Base-by-base conservation (phyloP, 2,888 invertebrate species). In the Lutraria lutraria region DNA sequence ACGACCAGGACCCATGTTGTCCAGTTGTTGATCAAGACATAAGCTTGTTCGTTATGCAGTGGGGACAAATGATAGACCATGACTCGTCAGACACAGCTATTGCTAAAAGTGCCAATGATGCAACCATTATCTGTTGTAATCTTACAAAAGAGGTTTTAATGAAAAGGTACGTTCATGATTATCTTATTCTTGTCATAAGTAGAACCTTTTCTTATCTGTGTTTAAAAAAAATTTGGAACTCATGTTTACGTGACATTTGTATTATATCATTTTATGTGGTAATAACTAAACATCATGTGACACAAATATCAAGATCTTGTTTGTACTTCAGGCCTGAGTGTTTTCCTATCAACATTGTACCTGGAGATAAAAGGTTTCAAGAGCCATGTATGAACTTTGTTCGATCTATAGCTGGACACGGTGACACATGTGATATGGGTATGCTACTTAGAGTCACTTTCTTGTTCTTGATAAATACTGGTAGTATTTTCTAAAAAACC, bases 321-420 rank as follows among this genome's bases (percentile, higher is more conserved):
- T 12, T 72, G 29, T 31, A 72, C 80, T 86, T 72, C 81, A 91
- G 91, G 54, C 81, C 92, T 0, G 92, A 91, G 34, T 96, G 96
- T 88, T 93, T 95, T 88, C 95, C 96, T 0, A 96, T 96, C 19
- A 90, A 93, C 13, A 93, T 96, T 21, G 93, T 93, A 0, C 81
- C 90, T 0, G 91, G 93, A 31, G 96, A 96, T 81, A 89, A 89
- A 19, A 91, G 92, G 29, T 95, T 94, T 79, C 81, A 68, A 21
- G 87, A 91, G 25, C 85, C 90, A 0, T 95, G 95, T 85, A 92
- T 95, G 91, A 94, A 94, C 84, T 95, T 95, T 89, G 93, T 94
- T 4, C 91, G 95, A n/a, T 94, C 94, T 43, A 89, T 94, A 6
- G 94, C 94, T 13, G 94, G 94, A 13, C 94, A 94, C 16, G 92